Conservation (phyloP, 37 sponge, comb jelly and placozoan species). For the Beroe ovata region DNA sequence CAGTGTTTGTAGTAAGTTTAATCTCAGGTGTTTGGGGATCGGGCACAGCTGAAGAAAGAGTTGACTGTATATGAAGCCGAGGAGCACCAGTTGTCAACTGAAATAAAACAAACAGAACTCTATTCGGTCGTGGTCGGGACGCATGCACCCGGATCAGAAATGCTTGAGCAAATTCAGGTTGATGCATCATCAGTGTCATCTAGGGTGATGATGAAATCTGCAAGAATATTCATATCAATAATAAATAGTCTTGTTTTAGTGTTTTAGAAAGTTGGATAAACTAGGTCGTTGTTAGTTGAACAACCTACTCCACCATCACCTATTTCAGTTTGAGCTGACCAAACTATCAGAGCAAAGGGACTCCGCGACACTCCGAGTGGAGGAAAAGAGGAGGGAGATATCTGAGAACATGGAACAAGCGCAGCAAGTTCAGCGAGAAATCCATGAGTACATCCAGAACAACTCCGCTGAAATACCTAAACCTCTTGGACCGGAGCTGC, state of each 20-base stretch:
- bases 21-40: constrained; percentile 29
- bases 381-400: neutral
- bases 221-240: too few relatives aligned
- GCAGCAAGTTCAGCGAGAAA: constrained; percentile 18
- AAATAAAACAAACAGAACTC: constrained; percentile 50
- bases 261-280: too few relatives aligned
- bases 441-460: constrained; percentile 50
- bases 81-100: constrained; percentile 11
- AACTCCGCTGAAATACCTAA: constrained; percentile 27
- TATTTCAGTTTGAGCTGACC: neutral
- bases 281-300: too few relatives aligned
- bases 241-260: too few relatives aligned
- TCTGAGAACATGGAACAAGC: constrained; percentile 45
- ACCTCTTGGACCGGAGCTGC: constrained; percentile 3
- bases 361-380: neutral
- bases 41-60: constrained; percentile 61
- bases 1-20: too few relatives aligned
- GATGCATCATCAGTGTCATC: too few relatives aligned
- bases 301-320: too few relatives aligned
- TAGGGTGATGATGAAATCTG: too few relatives aligned
- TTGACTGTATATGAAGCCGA: constrained; percentile 66
- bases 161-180: too few relatives aligned
- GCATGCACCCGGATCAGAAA: neutral
- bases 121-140: too few relatives aligned
- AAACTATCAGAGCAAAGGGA: neutral